Evolutionary conservation across 2,113 vertebrate species (phyloP).

Genomic region (Tretioscincus oriximinensis): DNA sequence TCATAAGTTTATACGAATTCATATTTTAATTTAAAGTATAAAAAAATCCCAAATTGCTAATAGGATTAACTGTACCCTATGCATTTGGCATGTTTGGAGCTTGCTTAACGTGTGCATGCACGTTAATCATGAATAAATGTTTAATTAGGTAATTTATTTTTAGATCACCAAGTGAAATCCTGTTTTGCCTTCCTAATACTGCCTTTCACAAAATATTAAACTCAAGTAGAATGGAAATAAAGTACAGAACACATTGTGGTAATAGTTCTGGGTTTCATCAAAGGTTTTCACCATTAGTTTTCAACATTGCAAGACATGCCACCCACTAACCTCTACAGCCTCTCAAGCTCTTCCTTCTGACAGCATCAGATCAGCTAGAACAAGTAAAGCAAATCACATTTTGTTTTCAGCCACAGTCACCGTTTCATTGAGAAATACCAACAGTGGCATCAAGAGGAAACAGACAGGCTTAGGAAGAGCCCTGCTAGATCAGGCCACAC

Average conservation of each 20-base stretch:
- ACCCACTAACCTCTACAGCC: background rate
- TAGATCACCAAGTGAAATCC: constrained; percentile 70
- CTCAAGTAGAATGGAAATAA: constrained; percentile 49
- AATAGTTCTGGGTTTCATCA: constrained; percentile 29
- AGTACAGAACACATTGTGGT: constrained; percentile 54
- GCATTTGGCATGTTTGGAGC: constrained; percentile 60
- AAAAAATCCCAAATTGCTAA: constrained; percentile 50
- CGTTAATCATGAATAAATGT: constrained; percentile 71
- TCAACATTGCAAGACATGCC: background rate
- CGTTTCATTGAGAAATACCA: background rate
- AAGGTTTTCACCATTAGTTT: background rate
- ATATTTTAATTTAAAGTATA: constrained; percentile 21
- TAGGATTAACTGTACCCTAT: constrained; percentile 50
- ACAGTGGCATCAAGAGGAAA: background rate
- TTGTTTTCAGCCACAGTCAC: background rate
- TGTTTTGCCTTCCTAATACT: constrained; percentile 60
- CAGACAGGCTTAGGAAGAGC: background rate
- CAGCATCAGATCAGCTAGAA: background rate
- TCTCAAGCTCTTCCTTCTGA: background rate
- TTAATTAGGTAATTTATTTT: constrained; percentile 69
- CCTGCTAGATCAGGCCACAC: too few relatives aligned
- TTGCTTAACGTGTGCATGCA: constrained; percentile 69
- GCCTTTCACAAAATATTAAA: constrained; percentile 65
- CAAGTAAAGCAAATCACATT: background rate
- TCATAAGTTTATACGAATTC: constrained; percentile 42